Conservation (phyloP, 2,113 vertebrate species). For the Prunella himalayana region DNA sequence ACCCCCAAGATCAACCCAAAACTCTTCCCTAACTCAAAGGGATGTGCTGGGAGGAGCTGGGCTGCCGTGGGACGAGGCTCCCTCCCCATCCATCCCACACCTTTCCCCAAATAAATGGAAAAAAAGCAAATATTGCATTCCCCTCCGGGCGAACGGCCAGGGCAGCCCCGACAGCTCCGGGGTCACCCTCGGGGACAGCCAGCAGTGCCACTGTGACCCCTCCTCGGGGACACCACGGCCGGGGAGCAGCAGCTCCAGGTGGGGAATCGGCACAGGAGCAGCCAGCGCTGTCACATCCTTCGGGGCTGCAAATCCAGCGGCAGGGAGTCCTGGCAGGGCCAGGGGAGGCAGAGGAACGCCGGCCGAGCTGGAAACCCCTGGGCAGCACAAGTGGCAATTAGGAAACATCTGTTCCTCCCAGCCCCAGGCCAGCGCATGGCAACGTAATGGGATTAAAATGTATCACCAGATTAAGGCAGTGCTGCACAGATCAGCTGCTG, state of each 20-base stretch:
- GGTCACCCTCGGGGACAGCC: fast-evolving
- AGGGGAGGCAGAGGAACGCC: neutral
- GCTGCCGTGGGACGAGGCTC: fast-evolving
- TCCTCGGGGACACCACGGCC: neutral
- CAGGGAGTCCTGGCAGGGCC: neutral
- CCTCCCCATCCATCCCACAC: fast-evolving
- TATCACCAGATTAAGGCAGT: neutral
- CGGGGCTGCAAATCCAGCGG: neutral
- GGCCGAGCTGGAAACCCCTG: neutral
- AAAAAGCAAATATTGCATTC: neutral
- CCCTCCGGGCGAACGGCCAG: neutral
- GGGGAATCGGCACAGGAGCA: too few relatives aligned
- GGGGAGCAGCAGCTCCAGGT: neutral
- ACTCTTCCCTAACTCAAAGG: fast-evolving
- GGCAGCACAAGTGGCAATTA: constrained; percentile 33
- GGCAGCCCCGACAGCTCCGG: neutral
- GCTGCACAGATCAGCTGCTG: constrained; percentile 1
- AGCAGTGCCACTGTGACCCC: neutral
- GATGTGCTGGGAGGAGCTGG: neutral
- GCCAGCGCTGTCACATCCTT: neutral
- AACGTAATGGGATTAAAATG: constrained; percentile 62
- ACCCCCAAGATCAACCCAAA: neutral
- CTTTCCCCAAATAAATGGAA: neutral
- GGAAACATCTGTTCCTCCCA: constrained; percentile 31
- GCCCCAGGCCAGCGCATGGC: constrained; percentile 3